These are phyloP conservation scores for Anser cygnoides DNA, from an alignment of 2,113 vertebrate species.

Conservation along the genomic window DNA sequence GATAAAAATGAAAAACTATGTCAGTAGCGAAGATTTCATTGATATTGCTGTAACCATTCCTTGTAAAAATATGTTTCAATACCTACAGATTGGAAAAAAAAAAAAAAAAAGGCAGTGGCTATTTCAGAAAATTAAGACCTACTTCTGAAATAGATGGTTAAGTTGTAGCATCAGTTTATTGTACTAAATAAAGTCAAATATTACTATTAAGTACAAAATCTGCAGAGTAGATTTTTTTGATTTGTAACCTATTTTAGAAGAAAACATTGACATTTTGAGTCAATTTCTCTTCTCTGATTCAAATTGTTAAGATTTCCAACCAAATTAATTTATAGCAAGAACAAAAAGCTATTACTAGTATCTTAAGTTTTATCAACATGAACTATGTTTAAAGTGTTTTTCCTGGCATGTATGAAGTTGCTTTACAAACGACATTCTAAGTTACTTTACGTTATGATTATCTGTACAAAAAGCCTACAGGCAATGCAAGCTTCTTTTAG, in stretches of 20 bases:
- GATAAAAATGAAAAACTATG: background rate
- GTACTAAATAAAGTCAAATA: background rate
- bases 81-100: background rate
- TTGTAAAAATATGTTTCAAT: background rate
- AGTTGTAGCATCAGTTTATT: background rate
- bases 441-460: background rate
- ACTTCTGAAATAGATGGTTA: background rate
- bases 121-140: background rate
- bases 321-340: background rate
- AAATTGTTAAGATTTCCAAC: background rate
- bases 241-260: background rate
- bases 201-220: background rate
- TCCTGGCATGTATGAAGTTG: background rate
- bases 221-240: background rate
- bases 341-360: background rate
- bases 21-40: background rate
- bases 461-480: background rate
- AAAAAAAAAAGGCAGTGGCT: background rate
- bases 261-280: background rate
- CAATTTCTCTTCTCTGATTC: background rate
- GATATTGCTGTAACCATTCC: background rate
- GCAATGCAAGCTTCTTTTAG: background rate
- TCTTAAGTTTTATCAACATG: background rate
- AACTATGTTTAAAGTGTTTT: background rate
- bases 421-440: background rate